Evolutionary conservation across 2,888 invertebrate genomes (phyloP).

Genomic region (Drosophila rubida): DNA sequence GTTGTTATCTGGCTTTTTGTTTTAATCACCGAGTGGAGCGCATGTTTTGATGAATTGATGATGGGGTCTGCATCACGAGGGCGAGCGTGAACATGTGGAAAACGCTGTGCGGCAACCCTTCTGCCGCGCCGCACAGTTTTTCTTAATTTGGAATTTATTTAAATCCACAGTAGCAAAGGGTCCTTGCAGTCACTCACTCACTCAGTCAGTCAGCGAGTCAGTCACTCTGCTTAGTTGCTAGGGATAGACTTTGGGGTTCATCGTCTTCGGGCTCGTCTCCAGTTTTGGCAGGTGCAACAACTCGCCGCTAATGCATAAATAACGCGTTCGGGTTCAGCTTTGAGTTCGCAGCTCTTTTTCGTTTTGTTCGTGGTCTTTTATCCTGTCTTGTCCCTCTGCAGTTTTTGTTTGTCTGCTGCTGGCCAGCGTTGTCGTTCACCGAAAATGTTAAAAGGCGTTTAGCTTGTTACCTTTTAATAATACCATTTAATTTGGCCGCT

Average conservation of each 20-base stretch:
- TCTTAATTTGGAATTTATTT: slow-evolving; percentile 82
- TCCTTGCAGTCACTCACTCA: slow-evolving; percentile 32
- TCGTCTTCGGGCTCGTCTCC: slow-evolving; percentile 39
- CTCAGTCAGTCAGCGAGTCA: slow-evolving; percentile 37
- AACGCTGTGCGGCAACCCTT: slow-evolving; percentile 61
- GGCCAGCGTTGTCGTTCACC: slow-evolving; percentile 46
- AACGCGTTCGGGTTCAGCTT: slow-evolving; percentile 51
- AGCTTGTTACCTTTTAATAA: slow-evolving; percentile 81
- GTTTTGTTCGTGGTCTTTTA: too few species aligned
- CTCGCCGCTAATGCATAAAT: slow-evolving; percentile 76
- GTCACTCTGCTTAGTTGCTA: slow-evolving; percentile 8
- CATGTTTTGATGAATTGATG: slow-evolving; percentile 82
- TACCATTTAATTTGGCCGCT: slow-evolving; percentile 73
- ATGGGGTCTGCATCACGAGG: slow-evolving; percentile 69
- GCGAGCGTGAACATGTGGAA: slow-evolving; percentile 41
- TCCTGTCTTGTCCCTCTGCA: neutral
- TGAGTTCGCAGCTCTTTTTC: slow-evolving; percentile 42
- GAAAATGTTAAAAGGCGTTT: slow-evolving; percentile 79
- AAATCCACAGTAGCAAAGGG: slow-evolving; percentile 67
- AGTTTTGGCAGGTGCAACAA: slow-evolving; percentile 68
- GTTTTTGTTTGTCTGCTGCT: slow-evolving; percentile 26
- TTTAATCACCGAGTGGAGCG: slow-evolving; percentile 52
- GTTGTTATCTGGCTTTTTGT: slow-evolving; percentile 69
- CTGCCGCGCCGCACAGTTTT: slow-evolving; percentile 49
- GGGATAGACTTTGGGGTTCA: slow-evolving; percentile 40